These are phyloP conservation scores for Tetheella fluctuosa DNA, from an alignment of 2,888 invertebrate species.

Conservation along the genomic window DNA sequence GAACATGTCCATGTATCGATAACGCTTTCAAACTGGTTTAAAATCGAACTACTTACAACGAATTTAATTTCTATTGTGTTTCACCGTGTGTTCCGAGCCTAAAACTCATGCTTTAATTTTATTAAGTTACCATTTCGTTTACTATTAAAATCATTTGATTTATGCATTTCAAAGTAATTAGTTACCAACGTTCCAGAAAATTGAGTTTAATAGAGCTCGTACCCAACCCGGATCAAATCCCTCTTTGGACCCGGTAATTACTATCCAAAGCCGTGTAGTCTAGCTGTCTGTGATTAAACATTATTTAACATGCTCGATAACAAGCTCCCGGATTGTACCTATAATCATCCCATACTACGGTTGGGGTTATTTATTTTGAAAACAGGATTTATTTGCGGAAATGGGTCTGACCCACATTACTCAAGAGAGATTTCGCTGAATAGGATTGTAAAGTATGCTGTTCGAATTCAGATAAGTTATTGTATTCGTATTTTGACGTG, in stretches of 20 bases:
- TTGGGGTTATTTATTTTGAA: constrained; percentile 73
- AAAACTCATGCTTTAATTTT: too few species aligned
- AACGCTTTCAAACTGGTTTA: too few species aligned
- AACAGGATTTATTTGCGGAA: constrained; percentile 77
- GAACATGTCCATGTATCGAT: too few species aligned
- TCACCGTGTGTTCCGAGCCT: too few species aligned
- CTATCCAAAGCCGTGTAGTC: constrained; percentile 31
- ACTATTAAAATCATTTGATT: constrained; percentile 1
- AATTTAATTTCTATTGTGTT: too few species aligned
- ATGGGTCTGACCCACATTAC: constrained; percentile 77
- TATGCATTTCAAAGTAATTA: constrained; percentile 8
- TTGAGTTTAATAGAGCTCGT: constrained; percentile 8
- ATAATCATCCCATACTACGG: constrained; percentile 48
- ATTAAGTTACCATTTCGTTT: too few species aligned
- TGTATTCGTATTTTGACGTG: constrained; percentile 62
- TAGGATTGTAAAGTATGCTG: constrained; percentile 71
- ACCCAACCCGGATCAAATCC: not conserved
- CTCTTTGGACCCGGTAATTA: constrained; percentile 15
- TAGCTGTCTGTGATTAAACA: constrained; percentile 35
- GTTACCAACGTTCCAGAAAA: constrained; percentile 2
- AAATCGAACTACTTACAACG: too few species aligned
- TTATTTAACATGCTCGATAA: constrained; percentile 52
- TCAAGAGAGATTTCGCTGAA: constrained; percentile 77
- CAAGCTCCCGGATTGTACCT: constrained; percentile 50
- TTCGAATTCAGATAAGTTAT: constrained; percentile 69